Evolutionary conservation across 2,113 vertebrate species (phyloP), one percentile per base, ranked within the genome.

Genomic region (Epinephelus fuscoguttatus): DNA sequence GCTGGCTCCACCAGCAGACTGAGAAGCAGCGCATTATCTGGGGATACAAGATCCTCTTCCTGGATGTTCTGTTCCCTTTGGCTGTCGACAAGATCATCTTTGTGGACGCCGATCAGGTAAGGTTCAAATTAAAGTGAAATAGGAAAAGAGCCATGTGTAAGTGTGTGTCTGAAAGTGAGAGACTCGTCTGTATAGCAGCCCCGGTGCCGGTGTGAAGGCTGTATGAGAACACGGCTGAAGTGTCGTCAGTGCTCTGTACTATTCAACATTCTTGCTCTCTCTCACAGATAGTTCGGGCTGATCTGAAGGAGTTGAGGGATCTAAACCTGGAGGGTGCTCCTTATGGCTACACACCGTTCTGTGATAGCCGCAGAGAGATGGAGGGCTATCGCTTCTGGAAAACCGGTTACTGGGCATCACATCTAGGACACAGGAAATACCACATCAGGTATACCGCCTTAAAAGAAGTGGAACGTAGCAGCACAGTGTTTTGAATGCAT

Each of bases 331-430:
- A 92, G 4, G 97, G 98, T 0, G 98, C 98, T 69, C 98, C 98
- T 17, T 99, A 99, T 30, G 98, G 98, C 1, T 99, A 99, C 71
- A 98, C 98, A 0, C 98, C 98, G 0, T 99, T 99, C 88, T 99
- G 98, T 79, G 98, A 99, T 47, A 99, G 98, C 91, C 97, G 98
- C 50, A 91, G 75, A 37, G 98, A 99, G 73, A 99, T 99, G 98
- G 98, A 99, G 6, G 98, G 98, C 0, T 99, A 99, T 84, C 98
- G 98, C 21, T 99, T 99, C 91, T 99, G 98, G 98, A 99, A 97
- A 71, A 97, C 95, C 0, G 98, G 98, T 0, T 99, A 99, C 80
- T 99, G 98, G 98, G 97, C 97, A 0, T 97, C 98, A 0, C 98
- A 99, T 90, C 96, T 99, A 30, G 94, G 94, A 53, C 96, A 95